Conservation (phyloP, 2,888 invertebrate species). For the Desoria tigrina region DNA sequence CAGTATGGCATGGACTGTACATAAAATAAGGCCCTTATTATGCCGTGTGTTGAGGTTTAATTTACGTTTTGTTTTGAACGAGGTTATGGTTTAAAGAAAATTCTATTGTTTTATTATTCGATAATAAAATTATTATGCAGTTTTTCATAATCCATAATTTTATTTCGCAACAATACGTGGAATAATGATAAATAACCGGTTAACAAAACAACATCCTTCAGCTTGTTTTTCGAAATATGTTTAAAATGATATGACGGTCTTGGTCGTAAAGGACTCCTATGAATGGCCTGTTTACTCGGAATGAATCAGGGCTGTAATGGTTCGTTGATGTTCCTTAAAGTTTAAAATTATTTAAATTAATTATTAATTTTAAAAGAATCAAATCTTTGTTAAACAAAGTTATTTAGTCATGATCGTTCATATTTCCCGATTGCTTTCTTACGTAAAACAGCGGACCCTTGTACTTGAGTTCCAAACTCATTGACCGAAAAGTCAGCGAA, state of each 20-base stretch:
- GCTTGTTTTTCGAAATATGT: constrained; percentile 35
- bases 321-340: constrained; percentile 21
- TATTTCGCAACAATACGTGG: neutral
- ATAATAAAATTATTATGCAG: neutral
- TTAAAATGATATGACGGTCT: constrained; percentile 30
- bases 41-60: too few species aligned
- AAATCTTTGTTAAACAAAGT: neutral
- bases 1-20: too few species aligned
- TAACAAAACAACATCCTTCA: neutral
- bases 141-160: neutral
- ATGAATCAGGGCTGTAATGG: constrained; percentile 33
- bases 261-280: constrained; percentile 38
- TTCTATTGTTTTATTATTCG: too few species aligned
- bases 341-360: neutral
- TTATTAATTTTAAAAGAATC: neutral
- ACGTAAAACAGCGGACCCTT: neutral
- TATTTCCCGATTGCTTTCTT: constrained; percentile 7
- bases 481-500: constrained; percentile 35
- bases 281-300: constrained; percentile 39
- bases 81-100: too few species aligned
- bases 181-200: too few species aligned
- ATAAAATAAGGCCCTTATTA: too few species aligned
- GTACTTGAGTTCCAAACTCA: constrained; percentile 32
- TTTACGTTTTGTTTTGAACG: too few species aligned
- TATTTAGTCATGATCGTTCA: neutral